Conservation (phyloP, 2,888 invertebrate species). For the Xylota segnis region DNA sequence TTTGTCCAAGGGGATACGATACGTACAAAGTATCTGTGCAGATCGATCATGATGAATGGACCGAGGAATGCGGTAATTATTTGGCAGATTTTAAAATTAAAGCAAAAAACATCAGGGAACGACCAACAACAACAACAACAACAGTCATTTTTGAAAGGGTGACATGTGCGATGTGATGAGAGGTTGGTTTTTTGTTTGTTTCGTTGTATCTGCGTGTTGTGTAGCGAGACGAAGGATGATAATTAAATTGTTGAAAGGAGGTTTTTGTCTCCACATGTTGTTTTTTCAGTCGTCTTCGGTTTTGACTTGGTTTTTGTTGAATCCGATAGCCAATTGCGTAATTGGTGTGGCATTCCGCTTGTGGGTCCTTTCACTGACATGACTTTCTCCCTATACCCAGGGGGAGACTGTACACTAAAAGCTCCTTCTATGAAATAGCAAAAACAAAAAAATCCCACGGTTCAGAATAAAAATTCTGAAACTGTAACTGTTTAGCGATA, state of each 20-base stretch:
- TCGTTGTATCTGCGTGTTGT: not conserved
- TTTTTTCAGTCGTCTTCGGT: not conserved
- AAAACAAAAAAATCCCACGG: too few relatives aligned
- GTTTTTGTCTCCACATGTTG: conserved; percentile 20
- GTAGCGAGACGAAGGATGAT: conserved; percentile 66
- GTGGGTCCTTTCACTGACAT: conserved; percentile 44
- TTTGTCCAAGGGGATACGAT: conserved; percentile 4
- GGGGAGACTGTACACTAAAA: not conserved
- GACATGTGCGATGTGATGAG: conserved; percentile 63
- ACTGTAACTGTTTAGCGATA: too few relatives aligned
- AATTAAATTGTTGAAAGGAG: conserved; percentile 72
- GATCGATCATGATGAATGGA: conserved; percentile 73
- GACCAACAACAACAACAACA: not conserved
- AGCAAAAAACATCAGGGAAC: conserved; percentile 12
- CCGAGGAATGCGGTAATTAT: conserved; percentile 73
- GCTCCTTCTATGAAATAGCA: too few relatives aligned
- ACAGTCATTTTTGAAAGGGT: conserved; percentile 46
- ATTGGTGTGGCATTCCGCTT: conserved; percentile 1
- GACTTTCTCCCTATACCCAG: conserved; percentile 46
- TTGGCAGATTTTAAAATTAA: conserved; percentile 62
- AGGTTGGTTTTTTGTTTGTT: conserved; percentile 17
- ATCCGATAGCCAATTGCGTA: conserved; percentile 44
- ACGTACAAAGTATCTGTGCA: conserved; percentile 34
- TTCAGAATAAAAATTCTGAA: too few relatives aligned
- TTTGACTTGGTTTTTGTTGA: not conserved